These are phyloP conservation scores for Phenacoccus solenopsis DNA, from an alignment of 1,140 invertebrate species.

Conservation along the genomic window DNA sequence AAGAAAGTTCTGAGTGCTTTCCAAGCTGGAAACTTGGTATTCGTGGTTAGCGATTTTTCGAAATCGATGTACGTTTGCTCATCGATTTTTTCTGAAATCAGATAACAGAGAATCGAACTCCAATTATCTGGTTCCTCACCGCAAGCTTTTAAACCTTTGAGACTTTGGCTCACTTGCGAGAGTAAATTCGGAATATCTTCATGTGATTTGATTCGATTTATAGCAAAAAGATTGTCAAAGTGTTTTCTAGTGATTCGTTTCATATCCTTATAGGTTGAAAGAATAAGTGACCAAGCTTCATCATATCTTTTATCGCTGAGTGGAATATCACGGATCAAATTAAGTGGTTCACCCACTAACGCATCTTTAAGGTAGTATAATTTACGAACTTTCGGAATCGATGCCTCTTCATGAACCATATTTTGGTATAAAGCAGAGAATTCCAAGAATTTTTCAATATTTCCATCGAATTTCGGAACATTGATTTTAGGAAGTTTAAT, in stretches of 20 bases:
- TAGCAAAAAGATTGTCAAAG: not conserved
- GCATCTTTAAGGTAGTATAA: not conserved
- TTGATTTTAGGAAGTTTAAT: not conserved
- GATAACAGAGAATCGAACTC: not conserved
- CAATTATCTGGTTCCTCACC: not conserved
- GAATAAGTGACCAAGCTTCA: not conserved
- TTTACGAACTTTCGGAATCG: not conserved
- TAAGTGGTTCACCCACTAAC: not conserved
- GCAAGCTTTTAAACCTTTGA: not conserved
- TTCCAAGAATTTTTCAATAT: not conserved
- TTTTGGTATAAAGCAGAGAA: not conserved
- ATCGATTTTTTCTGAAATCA: not conserved
- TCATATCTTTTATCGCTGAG: not conserved
- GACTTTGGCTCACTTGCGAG: not conserved
- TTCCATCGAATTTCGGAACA: not conserved
- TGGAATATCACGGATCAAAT: not conserved
- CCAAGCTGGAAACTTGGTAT: not conserved
- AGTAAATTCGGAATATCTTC: not conserved
- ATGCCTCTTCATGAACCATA: not conserved
- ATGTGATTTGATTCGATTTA: not conserved
- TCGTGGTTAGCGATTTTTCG: not conserved
- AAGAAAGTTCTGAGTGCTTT: not conserved
- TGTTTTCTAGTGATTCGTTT: not conserved
- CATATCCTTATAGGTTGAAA: not conserved
- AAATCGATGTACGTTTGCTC: not conserved